Percentiles rank a stretch among this genome's conserved stretches.
Conservation (phyloP, 2,113 vertebrate genomes). For the Melierax canorus region DNA sequence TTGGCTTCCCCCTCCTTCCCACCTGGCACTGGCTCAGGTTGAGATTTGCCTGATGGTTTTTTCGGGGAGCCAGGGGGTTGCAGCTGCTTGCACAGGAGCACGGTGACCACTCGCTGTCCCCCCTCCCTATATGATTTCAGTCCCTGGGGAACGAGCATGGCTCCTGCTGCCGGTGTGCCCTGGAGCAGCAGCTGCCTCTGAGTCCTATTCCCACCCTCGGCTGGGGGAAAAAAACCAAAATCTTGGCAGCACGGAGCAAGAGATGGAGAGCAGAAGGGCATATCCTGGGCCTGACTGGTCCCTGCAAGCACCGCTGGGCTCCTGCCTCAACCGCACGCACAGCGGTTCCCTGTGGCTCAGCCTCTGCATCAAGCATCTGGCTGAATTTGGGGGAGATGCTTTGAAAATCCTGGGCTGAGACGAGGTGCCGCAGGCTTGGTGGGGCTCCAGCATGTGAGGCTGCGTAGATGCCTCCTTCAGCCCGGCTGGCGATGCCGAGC, state of each 20-base stretch:
- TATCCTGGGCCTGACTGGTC: accelerated
- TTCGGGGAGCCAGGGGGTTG: neutral
- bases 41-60: neutral
- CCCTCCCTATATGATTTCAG: neutral
- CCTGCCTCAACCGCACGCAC: neutral
- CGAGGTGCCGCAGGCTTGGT: neutral
- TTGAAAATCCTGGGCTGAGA: neutral
- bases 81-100: neutral
- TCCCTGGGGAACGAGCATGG: neutral
- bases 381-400: neutral
- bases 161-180: neutral
- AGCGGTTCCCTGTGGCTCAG: accelerated
- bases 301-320: accelerated
- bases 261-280: neutral
- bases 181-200: neutral
- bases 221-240: neutral
- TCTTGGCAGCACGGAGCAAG: neutral
- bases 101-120: accelerated
- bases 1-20: neutral
- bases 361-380: accelerated
- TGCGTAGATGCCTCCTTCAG: neutral
- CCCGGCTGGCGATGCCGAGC: accelerated
- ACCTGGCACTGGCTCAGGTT: accelerated
- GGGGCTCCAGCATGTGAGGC: neutral
- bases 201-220: neutral